phyloP scores from a whole-genome alignment of 1,140 invertebrate species.

The Theocolax elegans region DNA sequence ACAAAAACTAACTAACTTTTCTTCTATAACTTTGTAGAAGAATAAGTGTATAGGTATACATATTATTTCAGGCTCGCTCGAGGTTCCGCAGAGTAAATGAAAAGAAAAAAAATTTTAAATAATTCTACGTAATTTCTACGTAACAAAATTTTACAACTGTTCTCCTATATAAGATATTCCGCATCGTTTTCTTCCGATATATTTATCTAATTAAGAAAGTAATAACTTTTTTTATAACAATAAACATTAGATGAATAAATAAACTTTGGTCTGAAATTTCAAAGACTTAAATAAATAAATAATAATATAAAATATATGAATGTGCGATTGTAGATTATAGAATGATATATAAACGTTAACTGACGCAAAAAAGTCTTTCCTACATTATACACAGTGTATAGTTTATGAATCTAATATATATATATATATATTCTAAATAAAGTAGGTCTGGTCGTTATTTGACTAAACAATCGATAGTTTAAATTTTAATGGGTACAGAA shows the following conservation, averaged over 20 bases:
- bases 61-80: neutral
- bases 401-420: constrained; percentile 16
- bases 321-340: constrained; percentile 30
- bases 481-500: too few relatives aligned
- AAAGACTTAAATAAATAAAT: constrained; percentile 28
- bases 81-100: neutral
- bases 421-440: constrained; percentile 2
- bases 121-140: neutral
- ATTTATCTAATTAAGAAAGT: constrained; percentile 19
- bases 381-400: neutral
- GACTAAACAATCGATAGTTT: constrained; percentile 1
- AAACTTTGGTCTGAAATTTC: constrained; percentile 21
- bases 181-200: constrained; percentile 12
- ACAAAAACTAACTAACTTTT: too few relatives aligned
- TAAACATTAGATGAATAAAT: constrained; percentile 1
- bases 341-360: constrained; percentile 13
- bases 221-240: constrained; percentile 16
- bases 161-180: constrained; percentile 3
- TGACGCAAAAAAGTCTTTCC: constrained; percentile 12
- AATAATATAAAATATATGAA: constrained; percentile 1
- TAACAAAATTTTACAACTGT: neutral
- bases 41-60: neutral
- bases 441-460: constrained; percentile 38
- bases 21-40: neutral
- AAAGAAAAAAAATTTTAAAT: constrained; percentile 6